Evolutionary conservation across 2,888 invertebrate genomes (phyloP).

Genomic region (Ellobium chinense): DNA sequence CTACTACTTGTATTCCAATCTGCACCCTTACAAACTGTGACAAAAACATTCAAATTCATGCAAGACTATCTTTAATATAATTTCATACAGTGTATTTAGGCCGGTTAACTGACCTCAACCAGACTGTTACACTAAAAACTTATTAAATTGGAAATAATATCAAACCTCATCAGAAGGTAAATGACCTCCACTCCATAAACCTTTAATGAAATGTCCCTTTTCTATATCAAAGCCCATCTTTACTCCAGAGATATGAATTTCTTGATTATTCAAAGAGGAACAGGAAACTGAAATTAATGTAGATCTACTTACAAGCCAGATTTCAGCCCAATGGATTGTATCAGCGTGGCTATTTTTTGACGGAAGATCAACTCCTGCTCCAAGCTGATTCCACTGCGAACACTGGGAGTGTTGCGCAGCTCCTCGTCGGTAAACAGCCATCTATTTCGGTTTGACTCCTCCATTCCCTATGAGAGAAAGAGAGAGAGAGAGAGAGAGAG

Average conservation of each 20-base stretch:
- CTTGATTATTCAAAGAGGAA: not conserved
- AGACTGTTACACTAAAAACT: too few relatives aligned
- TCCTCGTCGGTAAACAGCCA: constrained; percentile 41
- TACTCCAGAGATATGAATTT: not conserved
- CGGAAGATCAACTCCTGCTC: constrained; percentile 37
- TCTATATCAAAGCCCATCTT: not conserved
- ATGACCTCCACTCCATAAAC: too few relatives aligned
- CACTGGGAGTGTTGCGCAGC: constrained; percentile 30
- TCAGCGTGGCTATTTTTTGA: constrained; percentile 42
- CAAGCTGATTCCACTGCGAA: not conserved
- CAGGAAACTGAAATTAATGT: not conserved
- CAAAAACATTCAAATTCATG: not conserved
- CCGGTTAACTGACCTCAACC: too few relatives aligned
- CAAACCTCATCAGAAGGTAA: too few relatives aligned
- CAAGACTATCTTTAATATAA: too few relatives aligned
- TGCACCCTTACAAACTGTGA: not conserved
- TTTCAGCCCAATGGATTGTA: constrained; percentile 42
- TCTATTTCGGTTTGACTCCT: constrained; percentile 16
- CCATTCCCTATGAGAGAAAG: constrained; percentile 17
- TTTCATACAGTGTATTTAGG: too few relatives aligned
- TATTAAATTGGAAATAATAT: not conserved
- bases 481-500: too few relatives aligned
- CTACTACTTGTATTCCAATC: not conserved
- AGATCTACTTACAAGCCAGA: constrained; percentile 37
- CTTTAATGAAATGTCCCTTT: not conserved